phyloP scores from a whole-genome alignment of 1,140 invertebrate species.

The Hermatobates lingyangjiaoensis region DNA sequence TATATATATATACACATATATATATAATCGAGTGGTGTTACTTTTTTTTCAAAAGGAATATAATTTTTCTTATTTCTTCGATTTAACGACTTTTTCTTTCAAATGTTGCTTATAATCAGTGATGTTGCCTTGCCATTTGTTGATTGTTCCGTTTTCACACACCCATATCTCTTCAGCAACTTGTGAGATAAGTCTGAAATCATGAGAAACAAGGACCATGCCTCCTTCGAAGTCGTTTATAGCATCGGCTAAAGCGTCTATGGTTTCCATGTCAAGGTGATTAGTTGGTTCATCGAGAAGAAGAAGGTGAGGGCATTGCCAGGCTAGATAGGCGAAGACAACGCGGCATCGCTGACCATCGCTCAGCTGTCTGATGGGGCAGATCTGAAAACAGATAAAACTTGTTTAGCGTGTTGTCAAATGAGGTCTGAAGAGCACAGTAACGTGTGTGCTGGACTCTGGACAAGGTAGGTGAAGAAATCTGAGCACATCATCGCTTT shows the following conservation, averaged over 20 bases:
- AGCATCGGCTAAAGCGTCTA: conserved; percentile 92
- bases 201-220: conserved; percentile 92
- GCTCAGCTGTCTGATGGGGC: conserved; percentile 90
- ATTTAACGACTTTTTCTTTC: conserved; percentile 62
- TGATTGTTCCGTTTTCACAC: conserved; percentile 88
- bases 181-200: conserved; percentile 96
- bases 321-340: conserved; percentile 92
- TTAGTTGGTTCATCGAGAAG: conserved; percentile 96
- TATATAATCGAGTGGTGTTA: no score
- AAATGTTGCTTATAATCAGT: conserved; percentile 89
- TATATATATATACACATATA: no score
- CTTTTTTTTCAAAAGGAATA: no score
- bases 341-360: conserved; percentile 97
- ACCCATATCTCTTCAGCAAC: conserved; percentile 99
- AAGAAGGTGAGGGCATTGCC: conserved; percentile 85
- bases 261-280: conserved; percentile 98
- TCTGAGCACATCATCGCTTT: no score
- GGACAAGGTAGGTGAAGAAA: no score
- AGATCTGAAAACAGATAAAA: conserved; percentile 40
- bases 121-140: conserved; percentile 94
- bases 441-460: no score
- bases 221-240: conserved; percentile 96
- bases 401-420: no score
- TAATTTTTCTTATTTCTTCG: no score
- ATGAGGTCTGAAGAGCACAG: no score